Percentiles rank a stretch among this genome's conserved stretches.
These are phyloP conservation scores for Mythimna vitellina DNA, from an alignment of 2,888 invertebrate species.

Conservation along the genomic window DNA sequence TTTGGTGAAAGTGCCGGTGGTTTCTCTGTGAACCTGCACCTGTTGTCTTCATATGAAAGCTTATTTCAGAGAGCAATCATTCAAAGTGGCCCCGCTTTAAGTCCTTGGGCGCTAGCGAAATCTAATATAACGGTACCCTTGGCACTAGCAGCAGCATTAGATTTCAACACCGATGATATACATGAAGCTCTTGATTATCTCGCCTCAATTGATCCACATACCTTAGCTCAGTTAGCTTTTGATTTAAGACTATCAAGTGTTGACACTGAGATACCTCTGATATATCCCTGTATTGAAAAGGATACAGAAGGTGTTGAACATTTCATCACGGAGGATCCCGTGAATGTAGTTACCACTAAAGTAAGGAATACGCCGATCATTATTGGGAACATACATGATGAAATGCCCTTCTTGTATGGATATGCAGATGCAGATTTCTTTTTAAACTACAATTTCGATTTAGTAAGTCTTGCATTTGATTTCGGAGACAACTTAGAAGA, in stretches of 20 bases:
- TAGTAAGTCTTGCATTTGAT: constrained; percentile 16
- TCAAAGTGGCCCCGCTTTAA: constrained; percentile 49
- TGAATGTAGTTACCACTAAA: constrained; percentile 31
- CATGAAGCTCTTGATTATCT: constrained; percentile 34
- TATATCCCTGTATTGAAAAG: constrained; percentile 41
- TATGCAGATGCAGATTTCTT: constrained; percentile 9
- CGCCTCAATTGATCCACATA: constrained; percentile 18
- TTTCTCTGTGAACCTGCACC: constrained; percentile 51
- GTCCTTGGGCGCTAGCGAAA: constrained; percentile 25
- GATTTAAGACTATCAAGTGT: constrained; percentile 21
- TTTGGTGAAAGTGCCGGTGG: constrained; percentile 71
- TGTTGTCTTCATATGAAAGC: constrained; percentile 34
- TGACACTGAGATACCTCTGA: background rate
- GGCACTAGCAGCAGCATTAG: constrained; percentile 33
- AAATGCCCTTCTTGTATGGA: constrained; percentile 21
- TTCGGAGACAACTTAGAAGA: constrained; percentile 25
- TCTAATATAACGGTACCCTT: constrained; percentile 25
- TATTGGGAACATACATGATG: constrained; percentile 41
- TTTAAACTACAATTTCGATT: constrained; percentile 18
- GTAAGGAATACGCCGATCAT: constrained; percentile 25
- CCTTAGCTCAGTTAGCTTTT: constrained; percentile 10
- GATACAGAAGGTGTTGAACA: constrained; percentile 41
- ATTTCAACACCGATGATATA: constrained; percentile 23
- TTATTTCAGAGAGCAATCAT: constrained; percentile 50
- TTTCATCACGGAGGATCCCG: constrained; percentile 40